Evolutionary conservation across 2,797 vertebrate genomes (phyloP), one percentile per base, ranked within the genome.

Genomic region (Hydrophis major): DNA sequence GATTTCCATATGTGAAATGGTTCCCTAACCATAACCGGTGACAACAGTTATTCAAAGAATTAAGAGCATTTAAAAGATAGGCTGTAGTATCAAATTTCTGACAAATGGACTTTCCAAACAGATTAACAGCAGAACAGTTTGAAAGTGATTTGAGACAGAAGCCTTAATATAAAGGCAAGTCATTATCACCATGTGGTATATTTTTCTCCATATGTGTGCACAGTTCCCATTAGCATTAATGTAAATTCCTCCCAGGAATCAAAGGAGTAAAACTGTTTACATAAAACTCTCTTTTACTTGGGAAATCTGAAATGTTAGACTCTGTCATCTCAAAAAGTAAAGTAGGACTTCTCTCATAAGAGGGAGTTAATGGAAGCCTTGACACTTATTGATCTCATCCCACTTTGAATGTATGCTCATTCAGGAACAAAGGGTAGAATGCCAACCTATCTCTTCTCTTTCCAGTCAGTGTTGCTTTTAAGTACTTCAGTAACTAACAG

Each of bases 161-260:
- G 94, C 93, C 95, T 93, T 97, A 96, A 95, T 96, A 96, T 96
- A 96, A 96, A 95, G 95, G 96, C 92, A 96, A 96, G 95, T 95
- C 95, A 96, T 97, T 97, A 96, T 96, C 97, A 95, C 95, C 96
- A 96, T 96, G 95, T 96, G 96, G 95, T 96, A 95, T 96, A 95
- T 97, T 97, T 96, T 96, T 96, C 94, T 96, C 96, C 95, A 96
- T 96, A 95, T 95, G 95, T 96, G 95, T 95, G 90, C 94, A 94
- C 96, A 96, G 96, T 97, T 97, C 94, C 93, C 93, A 96, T 94
- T 93, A 94, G 94, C 94, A 90, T 96, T 97, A 96, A 97, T 96
- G 95, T 93, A 95, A 97, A 94, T 95, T 95, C 94, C 91, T 90
- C 59, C 95, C 90, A 90, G 95, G 96, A 90, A 87, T 90, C 94